phyloP scores from a whole-genome alignment of 1,140 invertebrate genomes.

The Drosophila subpulchrella region DNA sequence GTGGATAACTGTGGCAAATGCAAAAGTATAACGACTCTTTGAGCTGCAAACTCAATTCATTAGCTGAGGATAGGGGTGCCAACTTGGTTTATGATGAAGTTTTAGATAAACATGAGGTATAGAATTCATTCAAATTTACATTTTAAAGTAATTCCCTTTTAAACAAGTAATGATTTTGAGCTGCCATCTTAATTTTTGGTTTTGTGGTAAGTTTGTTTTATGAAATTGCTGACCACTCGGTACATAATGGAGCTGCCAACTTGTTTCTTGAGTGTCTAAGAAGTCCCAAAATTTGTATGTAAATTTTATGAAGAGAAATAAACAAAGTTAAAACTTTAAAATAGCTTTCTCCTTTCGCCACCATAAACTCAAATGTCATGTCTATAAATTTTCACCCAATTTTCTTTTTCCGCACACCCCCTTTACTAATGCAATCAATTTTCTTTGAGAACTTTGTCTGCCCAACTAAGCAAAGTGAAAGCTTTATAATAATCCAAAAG shows the following conservation, averaged over 20 bases:
- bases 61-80: conserved; percentile 13
- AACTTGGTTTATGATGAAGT: not conserved
- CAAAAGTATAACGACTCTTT: conserved; percentile 22
- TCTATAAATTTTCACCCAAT: not conserved
- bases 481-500: conserved; percentile 49
- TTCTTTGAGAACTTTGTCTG: conserved; percentile 64
- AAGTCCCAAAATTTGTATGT: not conserved
- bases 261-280: not conserved
- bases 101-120: not conserved
- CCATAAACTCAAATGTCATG: not conserved
- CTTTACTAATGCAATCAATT: conserved; percentile 70
- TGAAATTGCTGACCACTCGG: not conserved
- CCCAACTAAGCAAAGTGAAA: conserved; percentile 54
- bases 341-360: too few relatives aligned
- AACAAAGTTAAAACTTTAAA: not conserved
- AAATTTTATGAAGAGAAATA: not conserved
- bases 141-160: not conserved
- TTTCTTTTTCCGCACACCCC: not conserved
- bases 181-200: not conserved
- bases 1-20: conserved; percentile 19
- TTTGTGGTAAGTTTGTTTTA: not conserved
- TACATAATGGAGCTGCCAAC: not conserved
- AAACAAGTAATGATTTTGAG: not conserved
- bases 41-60: conserved; percentile 26
- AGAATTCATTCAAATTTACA: not conserved